phyloP scores from a whole-genome alignment of 2,797 vertebrate genomes.

The Chaenodraco wilsoni region DNA sequence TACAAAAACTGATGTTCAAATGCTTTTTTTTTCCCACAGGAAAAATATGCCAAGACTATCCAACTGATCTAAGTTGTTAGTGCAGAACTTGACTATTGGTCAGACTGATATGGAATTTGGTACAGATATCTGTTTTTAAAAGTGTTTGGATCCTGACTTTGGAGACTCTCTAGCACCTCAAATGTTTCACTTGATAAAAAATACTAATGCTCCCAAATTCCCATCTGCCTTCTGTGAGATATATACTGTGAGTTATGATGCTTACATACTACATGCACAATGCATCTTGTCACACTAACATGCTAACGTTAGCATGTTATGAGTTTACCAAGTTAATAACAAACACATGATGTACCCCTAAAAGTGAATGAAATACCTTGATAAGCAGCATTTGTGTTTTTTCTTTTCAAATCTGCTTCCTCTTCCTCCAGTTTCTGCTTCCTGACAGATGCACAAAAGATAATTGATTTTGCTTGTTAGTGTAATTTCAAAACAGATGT shows the following conservation, averaged over 20 bases:
- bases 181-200: not conserved
- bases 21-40: not conserved
- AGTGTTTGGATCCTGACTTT: not conserved
- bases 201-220: not conserved
- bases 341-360: not conserved
- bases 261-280: not conserved
- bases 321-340: not conserved
- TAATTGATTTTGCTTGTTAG: not conserved
- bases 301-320: not conserved
- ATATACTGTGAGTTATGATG: not conserved
- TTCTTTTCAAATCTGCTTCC: constrained; percentile 92
- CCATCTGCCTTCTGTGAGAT: not conserved
- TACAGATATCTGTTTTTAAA: not conserved
- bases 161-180: not conserved
- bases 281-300: not conserved
- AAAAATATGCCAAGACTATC: constrained; percentile 1
- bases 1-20: constrained; percentile 9
- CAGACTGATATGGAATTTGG: not conserved
- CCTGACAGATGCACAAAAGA: constrained; percentile 75
- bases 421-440: constrained; percentile 94
- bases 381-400: constrained; percentile 92
- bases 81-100: not conserved
- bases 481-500: not conserved
- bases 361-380: constrained; percentile 84
- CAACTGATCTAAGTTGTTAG: not conserved